Evolutionary conservation across 2,113 vertebrate species (phyloP).

Genomic region (Hypomesus transpacificus): DNA sequence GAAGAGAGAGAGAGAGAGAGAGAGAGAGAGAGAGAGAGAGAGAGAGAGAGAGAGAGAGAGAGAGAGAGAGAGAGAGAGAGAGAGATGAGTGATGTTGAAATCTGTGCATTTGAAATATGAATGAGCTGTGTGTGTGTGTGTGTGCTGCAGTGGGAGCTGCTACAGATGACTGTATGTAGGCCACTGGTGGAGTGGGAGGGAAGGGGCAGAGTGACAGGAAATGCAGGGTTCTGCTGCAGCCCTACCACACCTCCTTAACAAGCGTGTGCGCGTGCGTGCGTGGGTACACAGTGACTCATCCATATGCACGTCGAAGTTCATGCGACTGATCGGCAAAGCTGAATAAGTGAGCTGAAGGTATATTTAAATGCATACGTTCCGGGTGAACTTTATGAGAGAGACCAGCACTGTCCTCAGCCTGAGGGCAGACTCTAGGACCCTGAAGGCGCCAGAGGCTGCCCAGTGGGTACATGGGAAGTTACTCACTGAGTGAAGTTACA

Average conservation of each 20-base stretch:
- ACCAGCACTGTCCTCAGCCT: neutral
- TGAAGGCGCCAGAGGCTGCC: neutral
- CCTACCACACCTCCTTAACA: neutral
- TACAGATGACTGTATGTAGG: constrained; percentile 31
- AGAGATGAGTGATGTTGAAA: neutral
- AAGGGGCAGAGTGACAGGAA: constrained; percentile 14
- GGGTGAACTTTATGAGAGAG: neutral
- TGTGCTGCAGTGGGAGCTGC: neutral
- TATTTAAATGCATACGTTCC: neutral
- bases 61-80: neutral
- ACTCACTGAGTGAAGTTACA: constrained; percentile 19
- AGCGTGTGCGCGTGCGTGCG: constrained; percentile 1
- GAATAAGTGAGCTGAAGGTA: neutral
- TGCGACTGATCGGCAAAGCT: neutral
- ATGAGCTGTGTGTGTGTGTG: constrained; percentile 17
- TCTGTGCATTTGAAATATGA: constrained; percentile 35
- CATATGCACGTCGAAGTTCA: neutral
- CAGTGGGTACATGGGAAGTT: neutral
- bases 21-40: neutral
- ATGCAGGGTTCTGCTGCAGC: neutral
- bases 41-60: neutral
- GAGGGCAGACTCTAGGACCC: too few species aligned
- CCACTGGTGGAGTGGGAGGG: constrained; percentile 16
- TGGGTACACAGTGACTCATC: neutral
- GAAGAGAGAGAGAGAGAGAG: neutral